Evolutionary conservation across 1,140 invertebrate species (phyloP), one percentile per base, ranked within the genome.

Genomic region (Globodera rostochiensis): DNA sequence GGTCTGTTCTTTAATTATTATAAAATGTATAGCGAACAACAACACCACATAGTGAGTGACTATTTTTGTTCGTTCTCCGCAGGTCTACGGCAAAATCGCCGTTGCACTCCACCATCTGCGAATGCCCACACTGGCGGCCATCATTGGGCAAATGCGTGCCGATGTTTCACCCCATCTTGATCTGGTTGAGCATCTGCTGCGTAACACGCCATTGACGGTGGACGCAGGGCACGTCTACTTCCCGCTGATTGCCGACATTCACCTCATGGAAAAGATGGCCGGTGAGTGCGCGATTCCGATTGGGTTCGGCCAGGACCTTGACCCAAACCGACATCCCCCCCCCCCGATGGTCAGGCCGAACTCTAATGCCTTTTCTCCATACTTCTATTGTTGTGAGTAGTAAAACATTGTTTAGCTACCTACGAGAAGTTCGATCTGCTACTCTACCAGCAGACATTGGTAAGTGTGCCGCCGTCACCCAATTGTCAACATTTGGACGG

Each of bases 71-170:
- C 21, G 15, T 81, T 81, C 15, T 69, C 36, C 47, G 53, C 36
- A 83, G 82, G 82, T 83, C 36, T 76, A 77, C 49, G 46, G 80
- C 50, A 83, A 84, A 53, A 36, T 82, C 6, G 71, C 82, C 15
- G 73, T 78, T 74, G 57, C 73, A 3, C 60, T 67, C 13, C 60
- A 74, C 60, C 67, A 71, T 47, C 78, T 83, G n/a, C 82, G 80
- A 25, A 83, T 83, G 80, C 82, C 82, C 2, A 83, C 82, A n/a
- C 66, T 83, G 49, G 82, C 82, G 45, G 82, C 82, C 19, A 82
- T 83, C 45, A 53, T 83, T 21, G 82, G 82, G 21, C 82, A 83
- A 70, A 49, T 83, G 82, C 82, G 80, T 8, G 21, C 11, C 36
- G 71, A 84, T 25, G 79, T 83, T 50, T 64, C 57, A 36, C 82